phyloP scores from a whole-genome alignment of 2,113 vertebrate genomes.

The Morone chrysops region DNA sequence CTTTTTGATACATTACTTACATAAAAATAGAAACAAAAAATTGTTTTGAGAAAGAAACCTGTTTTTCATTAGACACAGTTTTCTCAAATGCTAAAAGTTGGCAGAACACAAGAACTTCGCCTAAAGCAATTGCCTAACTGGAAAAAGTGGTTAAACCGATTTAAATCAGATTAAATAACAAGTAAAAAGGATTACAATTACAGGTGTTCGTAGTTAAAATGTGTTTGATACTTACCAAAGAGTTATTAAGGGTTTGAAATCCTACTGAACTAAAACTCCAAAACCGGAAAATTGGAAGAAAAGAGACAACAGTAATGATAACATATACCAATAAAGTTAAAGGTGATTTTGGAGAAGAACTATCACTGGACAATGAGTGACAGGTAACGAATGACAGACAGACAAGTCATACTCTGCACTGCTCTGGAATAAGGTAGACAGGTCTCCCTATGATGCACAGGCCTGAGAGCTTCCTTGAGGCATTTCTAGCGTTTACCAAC shows the following conservation, averaged over 20 bases:
- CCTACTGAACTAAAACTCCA: neutral
- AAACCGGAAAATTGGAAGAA: neutral
- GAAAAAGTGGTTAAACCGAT: neutral
- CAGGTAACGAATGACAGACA: neutral
- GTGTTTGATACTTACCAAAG: neutral
- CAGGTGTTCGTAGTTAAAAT: neutral
- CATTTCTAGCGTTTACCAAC: slow-evolving; percentile 19
- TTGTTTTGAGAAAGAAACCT: too few relatives aligned
- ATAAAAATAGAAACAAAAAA: too few relatives aligned
- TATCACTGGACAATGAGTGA: neutral
- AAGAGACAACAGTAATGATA: neutral
- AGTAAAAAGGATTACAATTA: neutral
- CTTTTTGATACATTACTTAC: too few relatives aligned
- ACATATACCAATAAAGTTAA: neutral
- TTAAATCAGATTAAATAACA: neutral
- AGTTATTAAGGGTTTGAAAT: neutral
- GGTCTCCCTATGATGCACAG: slow-evolving; percentile 25
- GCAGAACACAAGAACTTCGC: neutral
- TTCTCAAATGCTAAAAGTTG: neutral
- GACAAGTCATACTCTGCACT: neutral
- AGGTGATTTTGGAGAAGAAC: neutral
- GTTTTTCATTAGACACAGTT: neutral
- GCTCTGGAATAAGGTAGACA: neutral
- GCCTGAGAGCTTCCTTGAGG: slow-evolving; percentile 28
- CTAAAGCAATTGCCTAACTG: neutral